phyloP scores from a whole-genome alignment of 1,140 invertebrate genomes.

The Tetragnatha versicolor region DNA sequence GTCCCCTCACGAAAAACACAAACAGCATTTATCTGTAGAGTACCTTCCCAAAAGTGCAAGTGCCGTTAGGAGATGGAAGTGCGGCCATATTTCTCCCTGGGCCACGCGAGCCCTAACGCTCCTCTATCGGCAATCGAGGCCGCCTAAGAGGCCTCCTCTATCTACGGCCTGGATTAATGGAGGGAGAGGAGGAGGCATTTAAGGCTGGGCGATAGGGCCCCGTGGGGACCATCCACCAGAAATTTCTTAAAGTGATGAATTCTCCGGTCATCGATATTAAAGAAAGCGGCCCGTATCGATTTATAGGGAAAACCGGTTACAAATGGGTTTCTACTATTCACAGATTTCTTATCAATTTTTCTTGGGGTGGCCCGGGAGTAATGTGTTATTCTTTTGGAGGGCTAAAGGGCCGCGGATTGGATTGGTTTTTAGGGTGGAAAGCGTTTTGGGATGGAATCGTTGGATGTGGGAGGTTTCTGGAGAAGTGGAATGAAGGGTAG shows the following conservation, averaged over 20 bases:
- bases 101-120: slow-evolving; percentile 20
- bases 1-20: neutral
- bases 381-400: neutral
- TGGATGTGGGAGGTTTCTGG: no score
- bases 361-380: no score
- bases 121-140: slow-evolving; percentile 23
- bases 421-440: no score
- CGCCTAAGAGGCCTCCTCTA: neutral
- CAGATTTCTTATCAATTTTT: slow-evolving; percentile 17
- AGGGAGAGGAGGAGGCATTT: slow-evolving; percentile 4
- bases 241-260: slow-evolving; percentile 22
- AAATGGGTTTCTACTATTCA: slow-evolving; percentile 5
- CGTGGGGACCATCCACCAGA: slow-evolving; percentile 2
- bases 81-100: slow-evolving; percentile 25
- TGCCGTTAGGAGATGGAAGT: slow-evolving; percentile 33
- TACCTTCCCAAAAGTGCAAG: slow-evolving; percentile 27
- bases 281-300: no score
- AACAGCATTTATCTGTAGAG: no score
- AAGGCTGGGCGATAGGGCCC: slow-evolving; percentile 19
- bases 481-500: no score
- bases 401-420: neutral
- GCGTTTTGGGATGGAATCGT: neutral
- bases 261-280: neutral
- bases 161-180: slow-evolving; percentile 31
- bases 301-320: slow-evolving; percentile 13